Evolutionary conservation across 2,113 vertebrate species (phyloP).

Genomic region (Butorides virescens): DNA sequence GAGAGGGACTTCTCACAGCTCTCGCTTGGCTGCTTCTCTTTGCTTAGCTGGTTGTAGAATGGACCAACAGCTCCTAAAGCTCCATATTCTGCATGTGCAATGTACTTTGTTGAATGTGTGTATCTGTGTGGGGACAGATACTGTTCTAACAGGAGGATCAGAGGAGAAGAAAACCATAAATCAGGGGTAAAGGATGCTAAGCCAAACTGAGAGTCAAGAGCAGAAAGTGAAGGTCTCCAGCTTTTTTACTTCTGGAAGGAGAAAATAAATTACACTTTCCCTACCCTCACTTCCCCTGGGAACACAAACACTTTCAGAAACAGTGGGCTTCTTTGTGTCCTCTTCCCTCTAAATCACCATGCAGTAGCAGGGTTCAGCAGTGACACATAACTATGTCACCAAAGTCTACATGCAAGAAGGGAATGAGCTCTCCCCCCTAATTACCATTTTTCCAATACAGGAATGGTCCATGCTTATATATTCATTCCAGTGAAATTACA

Average conservation of each 20-base stretch:
- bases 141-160: background rate
- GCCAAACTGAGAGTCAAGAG: background rate
- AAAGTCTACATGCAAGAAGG: background rate
- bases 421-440: background rate
- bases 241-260: background rate
- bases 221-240: background rate
- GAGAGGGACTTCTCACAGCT: background rate
- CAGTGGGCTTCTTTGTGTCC: background rate
- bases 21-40: background rate
- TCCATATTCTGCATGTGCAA: background rate
- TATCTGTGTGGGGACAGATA: background rate
- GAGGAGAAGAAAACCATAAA: background rate
- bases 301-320: background rate
- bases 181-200: background rate
- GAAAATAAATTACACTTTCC: background rate
- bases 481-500: background rate
- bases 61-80: background rate
- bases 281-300: background rate
- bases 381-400: background rate
- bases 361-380: background rate
- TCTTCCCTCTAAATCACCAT: background rate
- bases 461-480: background rate
- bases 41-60: background rate
- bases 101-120: accelerated
- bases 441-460: background rate